Base-by-base conservation (phyloP, 2,888 invertebrate genomes). In the Limnephilus marmoratus region DNA sequence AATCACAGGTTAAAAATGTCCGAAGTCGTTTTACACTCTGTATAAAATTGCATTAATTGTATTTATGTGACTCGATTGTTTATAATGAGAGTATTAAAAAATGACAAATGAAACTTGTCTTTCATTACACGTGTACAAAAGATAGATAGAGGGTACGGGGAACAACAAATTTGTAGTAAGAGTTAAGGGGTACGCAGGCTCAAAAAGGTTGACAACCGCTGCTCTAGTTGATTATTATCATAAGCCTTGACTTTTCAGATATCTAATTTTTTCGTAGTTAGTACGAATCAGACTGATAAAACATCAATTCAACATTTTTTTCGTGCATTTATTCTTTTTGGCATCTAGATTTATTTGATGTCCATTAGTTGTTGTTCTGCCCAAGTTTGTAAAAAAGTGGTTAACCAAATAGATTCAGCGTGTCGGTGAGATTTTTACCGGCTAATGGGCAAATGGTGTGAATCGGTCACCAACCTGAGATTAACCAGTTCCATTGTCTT, bases 381-480 rank as follows among this genome's bases (percentile, higher is more conserved):
- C 68, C n/a, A n/a, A 68, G 68, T 68, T 68, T 68, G 15, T 49
- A 68, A 68, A 68, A 53, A 68, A 24, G 24, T 68, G 68, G 24
- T 9, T 68, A 68, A n/a, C 68, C 24, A 68, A 68, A 68, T n/a
- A 68, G 68, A 68, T 68, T 68, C 24, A 68, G 68, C 68, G 68
- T 68, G 68, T 68, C 68, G 68, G 68, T 68, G 68, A 68, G 68
- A 18, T 88, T 81, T 80, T 37, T 24, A 80, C 41, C 37, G 24
- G 3, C 80, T 53, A 68, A 88, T 18, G 80, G 31, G 13, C 68
- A 29, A 88, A 88, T 18, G 80, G 31, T 37, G 37, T 80, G 88
- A 89, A 68, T 80, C 80, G 88, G 80, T 68, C 88, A 37, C 88
- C 88, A 80, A 89, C 80, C 81, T 80, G 13, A 80, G 80, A 37